These are phyloP conservation scores for Patella vulgata DNA, from an alignment of 1,140 invertebrate genomes.

Conservation along the genomic window DNA sequence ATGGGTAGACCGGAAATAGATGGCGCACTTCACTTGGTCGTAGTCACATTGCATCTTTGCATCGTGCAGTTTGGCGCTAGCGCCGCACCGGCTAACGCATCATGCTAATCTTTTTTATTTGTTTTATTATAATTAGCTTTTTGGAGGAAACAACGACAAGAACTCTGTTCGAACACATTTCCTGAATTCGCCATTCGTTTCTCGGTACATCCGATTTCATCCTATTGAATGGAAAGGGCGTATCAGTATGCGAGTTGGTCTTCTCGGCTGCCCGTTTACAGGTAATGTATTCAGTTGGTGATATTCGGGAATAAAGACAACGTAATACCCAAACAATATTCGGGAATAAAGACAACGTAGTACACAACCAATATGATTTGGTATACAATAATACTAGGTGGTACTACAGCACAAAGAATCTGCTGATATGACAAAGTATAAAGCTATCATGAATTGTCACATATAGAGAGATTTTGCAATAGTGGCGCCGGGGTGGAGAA, in stretches of 20 bases:
- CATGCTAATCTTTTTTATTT: neutral
- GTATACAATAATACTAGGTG: no score
- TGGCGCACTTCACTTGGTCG: conserved; percentile 11
- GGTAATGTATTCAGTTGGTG: conserved; percentile 45
- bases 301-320: no score
- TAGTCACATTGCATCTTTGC: conserved; percentile 11
- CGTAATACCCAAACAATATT: no score
- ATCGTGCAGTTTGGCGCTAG: conserved; percentile 2
- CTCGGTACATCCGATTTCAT: conserved; percentile 70
- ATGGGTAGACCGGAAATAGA: conserved; percentile 14
- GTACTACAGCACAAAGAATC: no score
- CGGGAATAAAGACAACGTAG: no score
- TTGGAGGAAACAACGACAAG: conserved; percentile 72
- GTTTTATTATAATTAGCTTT: conserved; percentile 63
- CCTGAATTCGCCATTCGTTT: conserved; percentile 71
- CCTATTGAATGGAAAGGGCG: conserved; percentile 69
- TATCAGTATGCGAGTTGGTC: conserved; percentile 69
- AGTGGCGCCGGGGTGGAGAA: no score
- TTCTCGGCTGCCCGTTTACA: conserved; percentile 70
- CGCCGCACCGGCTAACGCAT: neutral
- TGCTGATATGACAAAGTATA: no score
- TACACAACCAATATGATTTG: no score
- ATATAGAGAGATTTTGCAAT: no score
- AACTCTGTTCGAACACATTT: conserved; percentile 70
- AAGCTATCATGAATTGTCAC: no score